These are phyloP conservation scores for Potorous gilbertii DNA, from an alignment of 2,797 vertebrate species.

Conservation along the genomic window DNA sequence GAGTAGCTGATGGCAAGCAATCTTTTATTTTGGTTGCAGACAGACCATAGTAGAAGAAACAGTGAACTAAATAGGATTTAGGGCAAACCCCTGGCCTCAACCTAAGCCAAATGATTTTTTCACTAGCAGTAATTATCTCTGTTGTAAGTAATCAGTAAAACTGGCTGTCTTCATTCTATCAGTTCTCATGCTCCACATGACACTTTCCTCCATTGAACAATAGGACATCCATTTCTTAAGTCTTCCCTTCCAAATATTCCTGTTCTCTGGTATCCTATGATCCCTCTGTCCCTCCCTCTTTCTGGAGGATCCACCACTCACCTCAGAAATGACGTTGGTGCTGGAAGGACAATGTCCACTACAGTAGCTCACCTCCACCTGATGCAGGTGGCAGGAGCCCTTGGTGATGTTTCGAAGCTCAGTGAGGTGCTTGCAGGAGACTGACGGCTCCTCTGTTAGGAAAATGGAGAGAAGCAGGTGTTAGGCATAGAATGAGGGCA, in stretches of 20 bases:
- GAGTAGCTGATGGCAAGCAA: background rate
- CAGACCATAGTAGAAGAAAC: background rate
- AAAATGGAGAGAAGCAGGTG: background rate
- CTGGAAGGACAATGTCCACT: slow-evolving; percentile 90
- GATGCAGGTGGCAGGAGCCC: slow-evolving; percentile 89
- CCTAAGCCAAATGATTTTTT: background rate
- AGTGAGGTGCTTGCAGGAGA: slow-evolving; percentile 86
- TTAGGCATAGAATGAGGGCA: background rate
- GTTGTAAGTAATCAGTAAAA: background rate
- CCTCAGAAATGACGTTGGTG: slow-evolving; percentile 92
- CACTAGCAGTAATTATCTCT: background rate
- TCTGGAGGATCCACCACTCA: slow-evolving; percentile 56
- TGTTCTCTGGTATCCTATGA: background rate
- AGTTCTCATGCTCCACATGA: background rate
- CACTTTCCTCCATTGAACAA: background rate
- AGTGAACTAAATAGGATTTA: background rate
- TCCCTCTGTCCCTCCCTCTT: background rate
- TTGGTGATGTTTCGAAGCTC: slow-evolving; percentile 93
- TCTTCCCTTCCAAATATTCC: background rate
- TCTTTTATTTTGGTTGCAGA: background rate
- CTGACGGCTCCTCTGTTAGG: slow-evolving; percentile 81
- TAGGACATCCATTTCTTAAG: background rate
- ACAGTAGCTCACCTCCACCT: slow-evolving; percentile 93
- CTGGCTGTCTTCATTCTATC: background rate
- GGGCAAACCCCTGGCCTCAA: background rate